phyloP scores from a whole-genome alignment of 2,797 vertebrate genomes.

The Crotalus adamanteus region DNA sequence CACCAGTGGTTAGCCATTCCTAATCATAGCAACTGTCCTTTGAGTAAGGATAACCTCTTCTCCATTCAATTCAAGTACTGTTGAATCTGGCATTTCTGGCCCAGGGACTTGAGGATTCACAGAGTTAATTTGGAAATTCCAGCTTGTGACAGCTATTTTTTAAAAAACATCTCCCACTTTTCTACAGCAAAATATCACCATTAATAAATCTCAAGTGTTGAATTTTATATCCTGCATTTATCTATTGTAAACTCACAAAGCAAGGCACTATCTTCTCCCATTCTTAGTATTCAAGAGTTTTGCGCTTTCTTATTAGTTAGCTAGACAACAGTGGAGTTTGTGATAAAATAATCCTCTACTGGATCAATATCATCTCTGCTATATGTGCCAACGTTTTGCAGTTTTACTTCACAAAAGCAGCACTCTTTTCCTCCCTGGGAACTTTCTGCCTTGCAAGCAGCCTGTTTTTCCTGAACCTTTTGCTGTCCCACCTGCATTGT shows the following conservation, averaged over 20 bases:
- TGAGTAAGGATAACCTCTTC: background rate
- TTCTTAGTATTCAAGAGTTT: background rate
- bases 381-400: background rate
- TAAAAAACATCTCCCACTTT: background rate
- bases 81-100: background rate
- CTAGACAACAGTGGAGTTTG: background rate
- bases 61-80: background rate
- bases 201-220: background rate
- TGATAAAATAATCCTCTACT: background rate
- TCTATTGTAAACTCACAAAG: background rate
- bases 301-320: background rate
- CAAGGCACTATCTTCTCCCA: background rate
- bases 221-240: background rate
- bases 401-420: background rate
- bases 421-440: background rate
- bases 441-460: background rate
- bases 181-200: background rate
- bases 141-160: background rate
- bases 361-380: background rate
- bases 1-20: background rate
- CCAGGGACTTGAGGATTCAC: background rate
- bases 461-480: background rate
- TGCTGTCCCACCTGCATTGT: background rate
- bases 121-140: background rate
- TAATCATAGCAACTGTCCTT: background rate